These are phyloP conservation scores for Anoplopoma fimbria DNA, from an alignment of 2,113 vertebrate genomes.

Conservation along the genomic window DNA sequence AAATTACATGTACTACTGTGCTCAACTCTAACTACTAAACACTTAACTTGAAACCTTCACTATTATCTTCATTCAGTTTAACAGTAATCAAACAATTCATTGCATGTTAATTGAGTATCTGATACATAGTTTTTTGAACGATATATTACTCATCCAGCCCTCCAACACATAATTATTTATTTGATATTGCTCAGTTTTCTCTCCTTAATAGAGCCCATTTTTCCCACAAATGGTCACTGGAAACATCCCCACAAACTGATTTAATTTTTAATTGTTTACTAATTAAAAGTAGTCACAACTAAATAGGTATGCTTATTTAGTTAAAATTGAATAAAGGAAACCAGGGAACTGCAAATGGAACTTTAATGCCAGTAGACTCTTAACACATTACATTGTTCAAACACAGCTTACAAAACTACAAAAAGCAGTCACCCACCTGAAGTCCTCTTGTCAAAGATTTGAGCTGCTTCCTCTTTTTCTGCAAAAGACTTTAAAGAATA, in stretches of 20 bases:
- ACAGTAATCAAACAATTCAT: neutral
- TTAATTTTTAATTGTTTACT: neutral
- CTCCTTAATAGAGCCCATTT: neutral
- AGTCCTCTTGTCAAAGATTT: conserved; percentile 43
- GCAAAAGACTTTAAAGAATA: conserved; percentile 85
- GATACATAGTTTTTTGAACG: neutral
- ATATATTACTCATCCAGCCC: neutral
- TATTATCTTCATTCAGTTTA: neutral
- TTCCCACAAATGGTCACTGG: neutral
- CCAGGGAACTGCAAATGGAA: neutral
- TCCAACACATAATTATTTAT: neutral
- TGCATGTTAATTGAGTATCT: neutral
- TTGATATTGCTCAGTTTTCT: neutral
- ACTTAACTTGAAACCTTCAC: neutral
- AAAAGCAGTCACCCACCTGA: conserved; percentile 47
- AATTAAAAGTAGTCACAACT: neutral
- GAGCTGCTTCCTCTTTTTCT: conserved; percentile 70
- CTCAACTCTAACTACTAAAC: neutral
- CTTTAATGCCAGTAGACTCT: neutral
- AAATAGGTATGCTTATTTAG: neutral
- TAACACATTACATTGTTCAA: neutral
- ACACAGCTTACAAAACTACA: neutral
- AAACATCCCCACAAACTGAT: neutral
- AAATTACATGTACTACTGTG: neutral
- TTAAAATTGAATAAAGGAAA: neutral